Base-by-base conservation (phyloP, 2,797 vertebrate species). In the Arctocebus calabarensis region DNA sequence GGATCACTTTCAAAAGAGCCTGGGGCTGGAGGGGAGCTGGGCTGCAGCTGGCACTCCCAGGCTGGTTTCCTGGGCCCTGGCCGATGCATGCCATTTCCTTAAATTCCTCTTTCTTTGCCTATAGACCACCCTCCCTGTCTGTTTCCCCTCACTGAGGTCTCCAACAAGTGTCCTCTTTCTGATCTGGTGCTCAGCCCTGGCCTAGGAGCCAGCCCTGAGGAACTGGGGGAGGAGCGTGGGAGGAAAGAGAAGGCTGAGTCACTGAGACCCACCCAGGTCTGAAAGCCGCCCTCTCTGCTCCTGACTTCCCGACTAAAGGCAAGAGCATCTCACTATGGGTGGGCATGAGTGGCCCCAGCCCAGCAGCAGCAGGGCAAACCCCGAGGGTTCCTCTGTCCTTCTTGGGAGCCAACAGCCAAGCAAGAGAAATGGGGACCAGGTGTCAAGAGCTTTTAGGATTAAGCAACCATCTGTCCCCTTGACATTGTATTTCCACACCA, bases 1-100 rank as follows among this genome's bases (percentile, higher is more conserved):
- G 17, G 45, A 62, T 0, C 0, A 0, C 71, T 74, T 17, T 62
- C 7, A 19, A 45, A 14, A 11, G 14, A 40, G 14, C 45, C 52
- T 62, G 22, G 68, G 84, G 40, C 29, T 4, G 17, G 25, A 20
- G 20, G 5, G 9, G 3, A 13, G 40, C n/a, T 55, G 2, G 17
- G 22, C 61, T 57, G 29, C 22, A 9, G 20, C 10, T 37, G 37
- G 37, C 40, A 78, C 3, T 1, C 11, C 23, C 73, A 32, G n/a
- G 57, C 79, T 14, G 10, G 14, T 16, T 20, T 62, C 37, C 86
- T 78, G 5, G 0, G n/a, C 16, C 52, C 55, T 61, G 22, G n/a
- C 27, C 48, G 27, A 25, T 2, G 20, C 52, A 4, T 32, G 3
- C 40, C 48, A 37, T 64, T 52, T 48, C 55, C 17, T 45, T 45